phyloP scores from a whole-genome alignment of 2,113 vertebrate genomes.

The sheep (Ovis aries) region DNA sequence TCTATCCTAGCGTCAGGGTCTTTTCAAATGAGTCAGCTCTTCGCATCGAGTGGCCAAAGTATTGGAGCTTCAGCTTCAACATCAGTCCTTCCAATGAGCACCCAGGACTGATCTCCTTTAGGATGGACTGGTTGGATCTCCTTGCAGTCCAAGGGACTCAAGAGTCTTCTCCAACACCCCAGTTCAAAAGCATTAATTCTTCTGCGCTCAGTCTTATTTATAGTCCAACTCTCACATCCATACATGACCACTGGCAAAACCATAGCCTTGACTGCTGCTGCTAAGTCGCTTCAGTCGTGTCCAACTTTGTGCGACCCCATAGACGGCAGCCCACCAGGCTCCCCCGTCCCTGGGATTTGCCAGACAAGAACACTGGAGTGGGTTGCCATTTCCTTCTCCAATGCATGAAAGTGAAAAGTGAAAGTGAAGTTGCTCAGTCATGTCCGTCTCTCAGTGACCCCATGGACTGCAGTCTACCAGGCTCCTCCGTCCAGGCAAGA shows the following conservation, averaged over 20 bases:
- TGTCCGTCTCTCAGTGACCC: too few relatives aligned
- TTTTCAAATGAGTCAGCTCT: neutral
- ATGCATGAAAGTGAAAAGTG: too few relatives aligned
- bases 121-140: neutral
- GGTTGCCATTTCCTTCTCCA: too few relatives aligned
- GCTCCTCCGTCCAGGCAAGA: too few relatives aligned
- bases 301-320: too few relatives aligned
- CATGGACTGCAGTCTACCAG: too few relatives aligned
- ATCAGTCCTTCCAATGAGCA: neutral
- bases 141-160: neutral
- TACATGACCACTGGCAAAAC: neutral
- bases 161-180: neutral
- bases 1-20: neutral
- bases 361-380: too few relatives aligned
- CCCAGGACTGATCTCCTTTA: neutral
- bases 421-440: too few relatives aligned
- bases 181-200: neutral
- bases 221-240: neutral
- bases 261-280: neutral
- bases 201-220: neutral
- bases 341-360: too few relatives aligned
- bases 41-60: neutral
- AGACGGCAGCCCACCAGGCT: too few relatives aligned
- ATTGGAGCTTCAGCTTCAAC: neutral
- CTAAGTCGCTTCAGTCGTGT: too few relatives aligned